Percentiles rank a stretch among this genome's conserved stretches.
Evolutionary conservation across 2,888 invertebrate species (phyloP).

Genomic region (Ophion slaviceki): DNA sequence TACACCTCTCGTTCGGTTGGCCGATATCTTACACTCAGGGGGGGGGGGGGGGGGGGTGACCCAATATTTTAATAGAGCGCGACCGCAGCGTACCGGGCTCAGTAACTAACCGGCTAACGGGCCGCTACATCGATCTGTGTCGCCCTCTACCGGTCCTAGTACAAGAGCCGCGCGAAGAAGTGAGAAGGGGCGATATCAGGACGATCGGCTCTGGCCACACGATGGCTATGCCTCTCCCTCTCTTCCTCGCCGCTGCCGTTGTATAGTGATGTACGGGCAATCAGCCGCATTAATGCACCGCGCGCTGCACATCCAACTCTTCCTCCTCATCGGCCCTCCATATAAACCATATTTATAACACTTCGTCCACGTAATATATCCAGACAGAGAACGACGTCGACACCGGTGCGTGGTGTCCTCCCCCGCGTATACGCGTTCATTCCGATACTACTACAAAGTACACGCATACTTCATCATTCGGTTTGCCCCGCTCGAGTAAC

Average conservation of each 20-base stretch:
- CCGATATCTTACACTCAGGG: conserved; percentile 70
- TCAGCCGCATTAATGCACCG: conserved; percentile 82
- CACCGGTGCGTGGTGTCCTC: conserved; percentile 18
- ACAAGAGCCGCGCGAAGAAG: conserved; percentile 47
- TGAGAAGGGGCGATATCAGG: conserved; percentile 61
- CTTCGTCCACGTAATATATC: conserved; percentile 71
- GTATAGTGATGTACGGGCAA: conserved; percentile 81
- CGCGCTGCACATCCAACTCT: conserved; percentile 70
- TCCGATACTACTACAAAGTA: not conserved
- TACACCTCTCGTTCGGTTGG: conserved; percentile 32
- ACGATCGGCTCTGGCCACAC: conserved; percentile 41
- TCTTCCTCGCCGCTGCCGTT: conserved; percentile 28
- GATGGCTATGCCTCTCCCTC: not conserved
- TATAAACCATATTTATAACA: conserved; percentile 82
- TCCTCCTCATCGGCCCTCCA: conserved; percentile 60
- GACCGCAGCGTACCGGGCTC: conserved; percentile 69
- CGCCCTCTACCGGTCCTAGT: conserved; percentile 18
- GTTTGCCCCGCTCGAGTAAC: not conserved
- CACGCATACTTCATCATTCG: not conserved
- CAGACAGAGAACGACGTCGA: conserved; percentile 43
- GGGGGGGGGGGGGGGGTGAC: conserved; percentile 72
- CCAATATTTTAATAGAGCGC: conserved; percentile 82
- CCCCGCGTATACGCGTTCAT: not conserved
- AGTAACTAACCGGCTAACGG: conserved; percentile 79
- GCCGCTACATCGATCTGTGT: conserved; percentile 56